Evolutionary conservation across 2,888 invertebrate genomes (phyloP).

Genomic region (Habrosyne pyritoides): DNA sequence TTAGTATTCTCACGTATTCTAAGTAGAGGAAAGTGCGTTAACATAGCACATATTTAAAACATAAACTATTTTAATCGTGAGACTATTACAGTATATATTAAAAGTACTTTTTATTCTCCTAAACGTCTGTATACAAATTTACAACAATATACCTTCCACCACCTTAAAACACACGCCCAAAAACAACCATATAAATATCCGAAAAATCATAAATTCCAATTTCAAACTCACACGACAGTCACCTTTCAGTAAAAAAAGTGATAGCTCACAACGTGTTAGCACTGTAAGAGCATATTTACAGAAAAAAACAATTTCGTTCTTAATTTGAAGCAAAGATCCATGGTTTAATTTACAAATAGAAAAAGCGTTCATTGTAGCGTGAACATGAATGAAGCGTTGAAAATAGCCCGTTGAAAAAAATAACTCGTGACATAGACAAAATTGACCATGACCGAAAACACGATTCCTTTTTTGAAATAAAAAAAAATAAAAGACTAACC

Average conservation of each 20-base stretch:
- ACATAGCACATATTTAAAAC: no score
- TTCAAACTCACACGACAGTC: neutral
- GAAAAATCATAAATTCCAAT: neutral
- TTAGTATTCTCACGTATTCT: no score
- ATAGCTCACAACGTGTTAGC: neutral
- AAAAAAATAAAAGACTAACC: constrained; percentile 80
- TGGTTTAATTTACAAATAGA: neutral
- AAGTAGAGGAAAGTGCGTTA: neutral
- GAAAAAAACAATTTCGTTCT: neutral
- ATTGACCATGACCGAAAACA: constrained; percentile 8
- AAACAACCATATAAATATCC: neutral
- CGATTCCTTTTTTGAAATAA: constrained; percentile 16
- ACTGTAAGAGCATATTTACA: constrained; percentile 1
- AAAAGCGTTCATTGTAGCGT: constrained; percentile 9
- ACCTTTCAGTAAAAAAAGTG: neutral
- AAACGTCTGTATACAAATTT: neutral
- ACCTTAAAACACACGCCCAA: neutral
- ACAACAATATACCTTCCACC: neutral
- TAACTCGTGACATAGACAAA: constrained; percentile 8
- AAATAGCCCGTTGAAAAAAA: constrained; percentile 6
- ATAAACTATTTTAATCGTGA: no score
- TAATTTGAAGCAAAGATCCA: constrained; percentile 1
- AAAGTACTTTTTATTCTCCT: no score
- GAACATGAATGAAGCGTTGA: constrained; percentile 10
- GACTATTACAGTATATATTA: no score